Base-by-base conservation (phyloP, 2,888 invertebrate species). In the Agrotis ipsilon region DNA sequence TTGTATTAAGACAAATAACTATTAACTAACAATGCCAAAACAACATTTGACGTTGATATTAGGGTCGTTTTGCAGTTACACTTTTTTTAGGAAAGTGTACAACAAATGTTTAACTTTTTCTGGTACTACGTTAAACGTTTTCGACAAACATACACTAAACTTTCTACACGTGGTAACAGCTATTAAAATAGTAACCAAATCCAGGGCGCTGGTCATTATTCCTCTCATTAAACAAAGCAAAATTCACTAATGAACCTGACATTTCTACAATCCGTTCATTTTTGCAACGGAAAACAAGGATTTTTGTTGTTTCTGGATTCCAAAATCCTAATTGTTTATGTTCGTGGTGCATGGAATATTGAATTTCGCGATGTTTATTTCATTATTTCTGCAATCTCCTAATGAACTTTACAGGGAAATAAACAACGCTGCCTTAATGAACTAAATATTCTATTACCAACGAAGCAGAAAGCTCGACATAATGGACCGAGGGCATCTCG, bases 141-240 rank as follows among this genome's bases (percentile, higher is more conserved):
- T 9, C 19, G 43, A 1, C 18, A 43, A 62, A 19, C 48, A n/a
- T 46, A 2, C 11, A 14, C 24, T 1, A 18, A 43, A 16, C 5
- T 45, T 49, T 27, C 24, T 13, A 24, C 24, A 5, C 3, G 5
- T 21, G 24, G 14, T 45, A 19, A 13, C 7, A 54, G 46, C 57
- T 18, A 68, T 82, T 71, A 82, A 63, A 66, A 74, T 66, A 64
- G 82, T 55, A 82, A 80, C 68, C 57, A 3, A 57, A 79, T 74
- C 79, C 59, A 55, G 24, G 16, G 18, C 21, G 0, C n/a, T 9
- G 32, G 49, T 71, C 62, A 82, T 82, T 80, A 79, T 45, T 43
- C n/a, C 54, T 19, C 60, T 78, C 74, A 79, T 82, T 71, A 73
- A 11, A 19, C 39, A 3, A 18, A 45, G 7, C 32, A 11, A 49